Evolutionary conservation across 2,113 vertebrate genomes (phyloP).

Genomic region (Cavia porcellus): DNA sequence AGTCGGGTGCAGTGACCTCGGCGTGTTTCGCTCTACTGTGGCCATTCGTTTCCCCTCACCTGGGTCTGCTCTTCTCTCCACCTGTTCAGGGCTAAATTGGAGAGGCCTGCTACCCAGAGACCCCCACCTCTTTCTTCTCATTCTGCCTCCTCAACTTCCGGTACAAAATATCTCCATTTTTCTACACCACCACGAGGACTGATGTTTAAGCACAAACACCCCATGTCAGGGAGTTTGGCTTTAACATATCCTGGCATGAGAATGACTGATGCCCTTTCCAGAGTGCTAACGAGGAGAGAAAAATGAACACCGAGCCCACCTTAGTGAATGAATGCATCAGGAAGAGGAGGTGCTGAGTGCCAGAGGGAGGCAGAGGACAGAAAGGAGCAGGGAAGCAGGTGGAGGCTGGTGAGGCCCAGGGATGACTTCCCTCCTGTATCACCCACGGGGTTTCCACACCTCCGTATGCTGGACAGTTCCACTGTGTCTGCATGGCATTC

Average conservation of each 20-base stretch:
- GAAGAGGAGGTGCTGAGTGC: neutral
- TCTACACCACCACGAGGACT: neutral
- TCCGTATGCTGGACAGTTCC: neutral
- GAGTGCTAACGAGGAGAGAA: neutral
- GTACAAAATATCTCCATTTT: neutral
- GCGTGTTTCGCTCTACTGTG: neutral
- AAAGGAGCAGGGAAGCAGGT: neutral
- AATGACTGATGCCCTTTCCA: neutral
- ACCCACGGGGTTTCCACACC: neutral
- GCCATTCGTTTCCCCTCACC: neutral
- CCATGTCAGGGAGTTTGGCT: neutral
- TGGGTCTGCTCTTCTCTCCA: neutral
- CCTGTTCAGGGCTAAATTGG: neutral
- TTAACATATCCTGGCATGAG: neutral
- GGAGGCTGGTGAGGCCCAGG: fast-evolving
- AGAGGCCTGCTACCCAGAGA: neutral
- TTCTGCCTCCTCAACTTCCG: neutral
- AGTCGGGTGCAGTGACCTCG: neutral
- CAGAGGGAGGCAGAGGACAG: neutral
- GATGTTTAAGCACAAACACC: neutral
- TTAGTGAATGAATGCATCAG: no score
- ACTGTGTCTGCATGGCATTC: neutral
- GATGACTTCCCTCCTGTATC: fast-evolving
- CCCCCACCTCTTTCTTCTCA: neutral
- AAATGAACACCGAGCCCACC: neutral